Conservation (phyloP, 2,888 invertebrate species). For the Hirtodrosophila duncani region DNA sequence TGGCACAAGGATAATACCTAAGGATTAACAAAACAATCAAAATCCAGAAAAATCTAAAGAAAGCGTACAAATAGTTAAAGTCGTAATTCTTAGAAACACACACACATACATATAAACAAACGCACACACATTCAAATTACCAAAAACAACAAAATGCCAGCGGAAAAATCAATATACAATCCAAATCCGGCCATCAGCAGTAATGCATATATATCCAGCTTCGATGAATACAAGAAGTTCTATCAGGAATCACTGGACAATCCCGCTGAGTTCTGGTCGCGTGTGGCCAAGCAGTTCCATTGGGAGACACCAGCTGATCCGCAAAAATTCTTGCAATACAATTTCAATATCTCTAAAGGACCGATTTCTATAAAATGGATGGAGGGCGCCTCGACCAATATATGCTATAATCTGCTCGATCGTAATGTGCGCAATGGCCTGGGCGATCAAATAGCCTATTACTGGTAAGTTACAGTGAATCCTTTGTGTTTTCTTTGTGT, state of each 20-base stretch:
- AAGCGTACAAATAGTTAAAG: conserved; percentile 6
- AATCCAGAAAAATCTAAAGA: conserved; percentile 20
- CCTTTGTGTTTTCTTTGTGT: too few relatives aligned
- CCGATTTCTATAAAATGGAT: conserved; percentile 96
- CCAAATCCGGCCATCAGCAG: conserved; percentile 81
- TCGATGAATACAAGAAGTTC: conserved; percentile 89
- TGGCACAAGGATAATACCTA: conserved; percentile 1
- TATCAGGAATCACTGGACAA: conserved; percentile 91
- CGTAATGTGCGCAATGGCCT: conserved; percentile 92
- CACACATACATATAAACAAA: neutral
- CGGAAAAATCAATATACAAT: conserved; percentile 81
- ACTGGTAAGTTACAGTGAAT: conserved; percentile 86
- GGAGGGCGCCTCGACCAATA: conserved; percentile 95
- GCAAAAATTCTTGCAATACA: conserved; percentile 90
- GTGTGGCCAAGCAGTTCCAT: conserved; percentile 94
- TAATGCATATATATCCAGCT: conserved; percentile 83
- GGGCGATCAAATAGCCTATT: conserved; percentile 94
- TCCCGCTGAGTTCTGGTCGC: conserved; percentile 95
- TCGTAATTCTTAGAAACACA: neutral
- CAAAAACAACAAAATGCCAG: conserved; percentile 79
- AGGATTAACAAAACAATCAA: neutral
- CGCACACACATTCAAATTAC: conserved; percentile 4
- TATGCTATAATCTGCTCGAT: conserved; percentile 97
- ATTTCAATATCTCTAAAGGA: conserved; percentile 93
- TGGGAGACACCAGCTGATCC: conserved; percentile 90